A percentile compares a stretch with the other conserved stretches of the same genome.
These are phyloP conservation scores for Perca schrenkii DNA, from an alignment of 2,113 vertebrate species.

Conservation along the genomic window DNA sequence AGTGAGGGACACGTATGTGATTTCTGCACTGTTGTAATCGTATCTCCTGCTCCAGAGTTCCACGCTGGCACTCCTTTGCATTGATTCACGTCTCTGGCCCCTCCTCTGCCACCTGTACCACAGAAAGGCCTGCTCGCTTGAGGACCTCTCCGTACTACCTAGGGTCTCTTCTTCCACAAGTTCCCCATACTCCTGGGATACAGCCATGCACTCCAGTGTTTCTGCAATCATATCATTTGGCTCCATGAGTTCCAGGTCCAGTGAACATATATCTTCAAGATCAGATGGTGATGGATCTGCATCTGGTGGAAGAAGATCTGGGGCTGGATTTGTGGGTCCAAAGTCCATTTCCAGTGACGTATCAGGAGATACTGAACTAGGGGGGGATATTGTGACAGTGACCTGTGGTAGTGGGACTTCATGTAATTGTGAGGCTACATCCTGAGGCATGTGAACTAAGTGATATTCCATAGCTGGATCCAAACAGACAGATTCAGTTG, in stretches of 20 bases:
- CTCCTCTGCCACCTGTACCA: constrained; percentile 83
- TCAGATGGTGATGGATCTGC: constrained; percentile 52
- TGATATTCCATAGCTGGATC: constrained; percentile 59
- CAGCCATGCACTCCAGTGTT: constrained; percentile 40
- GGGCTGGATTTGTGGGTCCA: constrained; percentile 39
- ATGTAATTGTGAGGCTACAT: constrained; percentile 12
- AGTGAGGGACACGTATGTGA: constrained; percentile 86
- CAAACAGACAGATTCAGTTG: constrained; percentile 47
- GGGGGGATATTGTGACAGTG: constrained; percentile 78
- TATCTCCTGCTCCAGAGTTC: constrained; percentile 86
- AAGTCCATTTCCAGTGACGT: constrained; percentile 73
- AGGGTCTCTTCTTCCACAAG: constrained; percentile 47
- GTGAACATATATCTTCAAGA: constrained; percentile 56
- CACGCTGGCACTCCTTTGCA: constrained; percentile 83
- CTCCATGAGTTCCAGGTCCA: constrained; percentile 57
- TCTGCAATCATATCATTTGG: constrained; percentile 55
- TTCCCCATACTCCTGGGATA: constrained; percentile 56
- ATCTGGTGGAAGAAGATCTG: constrained; percentile 39
- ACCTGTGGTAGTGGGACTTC: constrained; percentile 51
- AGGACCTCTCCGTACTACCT: constrained; percentile 62
- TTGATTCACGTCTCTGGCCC: constrained; percentile 52
- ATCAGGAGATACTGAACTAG: constrained; percentile 78
- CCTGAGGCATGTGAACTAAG: constrained; percentile 39
- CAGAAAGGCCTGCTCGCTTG: constrained; percentile 73
- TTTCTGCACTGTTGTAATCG: constrained; percentile 85